Conservation (phyloP, 2,888 invertebrate species). For the Eupithecia dodoneata region DNA sequence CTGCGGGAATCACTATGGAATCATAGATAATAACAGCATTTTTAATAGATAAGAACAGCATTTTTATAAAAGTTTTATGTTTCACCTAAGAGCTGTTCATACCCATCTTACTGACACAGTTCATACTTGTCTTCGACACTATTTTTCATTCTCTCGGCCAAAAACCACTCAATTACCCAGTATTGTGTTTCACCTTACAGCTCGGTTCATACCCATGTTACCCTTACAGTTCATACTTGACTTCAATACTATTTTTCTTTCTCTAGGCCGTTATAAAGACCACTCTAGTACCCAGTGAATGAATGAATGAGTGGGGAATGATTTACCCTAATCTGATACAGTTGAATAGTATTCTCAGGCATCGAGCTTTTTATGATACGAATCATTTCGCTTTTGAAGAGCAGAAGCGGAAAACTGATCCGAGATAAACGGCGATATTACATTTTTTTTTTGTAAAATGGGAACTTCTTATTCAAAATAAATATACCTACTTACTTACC, state of each 20-base stretch:
- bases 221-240: constrained; percentile 6
- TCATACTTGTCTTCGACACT: no score
- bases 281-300: constrained; percentile 67
- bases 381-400: constrained; percentile 56
- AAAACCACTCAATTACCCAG: no score
- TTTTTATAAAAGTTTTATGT: no score
- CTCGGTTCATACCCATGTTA: background rate
- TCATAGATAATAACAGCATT: no score
- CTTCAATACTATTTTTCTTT: background rate
- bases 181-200: background rate
- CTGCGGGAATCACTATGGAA: no score
- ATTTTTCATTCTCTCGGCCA: no score
- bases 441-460: background rate
- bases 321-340: constrained; percentile 74
- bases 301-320: constrained; percentile 43
- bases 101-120: no score
- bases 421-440: background rate
- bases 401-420: constrained; percentile 8
- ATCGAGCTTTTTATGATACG: constrained; percentile 62
- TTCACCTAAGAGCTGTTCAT: no score
- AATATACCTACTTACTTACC: background rate
- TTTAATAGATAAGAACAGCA: no score
- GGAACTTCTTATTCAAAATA: background rate
- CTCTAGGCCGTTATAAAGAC: constrained; percentile 69
- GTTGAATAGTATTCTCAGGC: constrained; percentile 74